A percentile compares a stretch with the other conserved stretches of the same genome.
phyloP scores from a whole-genome alignment of 2,113 vertebrate species.

The Sturnus vulgaris region DNA sequence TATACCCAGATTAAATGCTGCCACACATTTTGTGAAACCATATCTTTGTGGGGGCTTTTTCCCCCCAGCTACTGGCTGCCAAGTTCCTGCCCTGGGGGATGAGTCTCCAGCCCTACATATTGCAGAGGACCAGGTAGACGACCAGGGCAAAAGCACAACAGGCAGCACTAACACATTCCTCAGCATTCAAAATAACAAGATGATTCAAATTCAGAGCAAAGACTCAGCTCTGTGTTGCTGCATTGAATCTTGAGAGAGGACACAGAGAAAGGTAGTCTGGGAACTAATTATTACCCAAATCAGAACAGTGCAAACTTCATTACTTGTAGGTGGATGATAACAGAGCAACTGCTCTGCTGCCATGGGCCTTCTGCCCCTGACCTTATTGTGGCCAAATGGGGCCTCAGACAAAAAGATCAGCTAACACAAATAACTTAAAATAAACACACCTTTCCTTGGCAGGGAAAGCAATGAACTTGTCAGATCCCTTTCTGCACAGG shows the following conservation, averaged over 20 bases:
- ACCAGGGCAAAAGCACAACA: background rate
- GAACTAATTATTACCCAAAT: background rate
- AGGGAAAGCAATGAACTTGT: background rate
- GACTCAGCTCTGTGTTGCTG: background rate
- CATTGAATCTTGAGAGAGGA: background rate
- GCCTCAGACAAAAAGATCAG: background rate
- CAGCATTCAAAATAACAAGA: background rate
- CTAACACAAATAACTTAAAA: background rate
- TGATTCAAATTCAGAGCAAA: background rate
- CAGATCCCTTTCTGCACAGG: background rate
- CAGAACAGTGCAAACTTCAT: background rate
- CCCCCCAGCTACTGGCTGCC: background rate
- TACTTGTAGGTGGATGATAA: background rate
- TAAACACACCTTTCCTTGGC: background rate
- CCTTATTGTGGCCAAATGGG: background rate
- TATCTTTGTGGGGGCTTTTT: accelerated
- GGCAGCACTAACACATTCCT: background rate
- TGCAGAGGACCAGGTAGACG: accelerated
- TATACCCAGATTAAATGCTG: accelerated
- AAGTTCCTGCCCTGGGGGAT: background rate
- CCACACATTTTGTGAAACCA: background rate
- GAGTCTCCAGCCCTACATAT: background rate
- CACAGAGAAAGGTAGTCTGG: background rate
- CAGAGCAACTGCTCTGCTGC: background rate
- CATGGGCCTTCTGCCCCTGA: background rate